Percentiles rank a stretch among this genome's conserved stretches.
Conservation (phyloP, 2,113 vertebrate species). For the Isurus oxyrinchus region DNA sequence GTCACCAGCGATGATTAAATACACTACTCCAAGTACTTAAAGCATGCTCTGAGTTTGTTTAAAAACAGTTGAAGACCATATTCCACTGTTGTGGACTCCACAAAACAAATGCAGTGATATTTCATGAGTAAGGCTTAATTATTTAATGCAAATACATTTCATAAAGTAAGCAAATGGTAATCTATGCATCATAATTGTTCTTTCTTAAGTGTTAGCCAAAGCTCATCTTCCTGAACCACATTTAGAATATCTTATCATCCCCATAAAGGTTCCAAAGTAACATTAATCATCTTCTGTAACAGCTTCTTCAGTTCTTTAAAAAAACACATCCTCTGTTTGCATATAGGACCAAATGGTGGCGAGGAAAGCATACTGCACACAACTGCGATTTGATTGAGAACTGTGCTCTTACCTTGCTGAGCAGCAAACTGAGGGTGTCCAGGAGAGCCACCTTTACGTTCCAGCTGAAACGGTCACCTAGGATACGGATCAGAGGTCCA, state of each 20-base stretch:
- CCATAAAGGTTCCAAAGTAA: not conserved
- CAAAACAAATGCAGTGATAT: not conserved
- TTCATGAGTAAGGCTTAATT: not conserved
- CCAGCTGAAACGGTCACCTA: conserved; percentile 91
- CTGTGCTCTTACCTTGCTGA: conserved; percentile 73
- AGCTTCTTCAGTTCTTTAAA: not conserved
- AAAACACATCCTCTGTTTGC: not conserved
- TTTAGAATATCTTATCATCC: not conserved
- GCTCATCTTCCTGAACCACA: not conserved
- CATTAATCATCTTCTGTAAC: not conserved
- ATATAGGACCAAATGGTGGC: not conserved
- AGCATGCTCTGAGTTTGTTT: not conserved
- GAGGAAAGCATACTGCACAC: not conserved
- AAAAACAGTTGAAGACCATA: not conserved
- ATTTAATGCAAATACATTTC: not conserved
- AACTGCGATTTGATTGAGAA: not conserved
- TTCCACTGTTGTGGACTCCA: not conserved
- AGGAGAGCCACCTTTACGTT: conserved; percentile 88
- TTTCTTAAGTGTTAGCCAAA: not conserved
- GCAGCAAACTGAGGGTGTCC: conserved; percentile 85
- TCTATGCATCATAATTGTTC: not conserved
- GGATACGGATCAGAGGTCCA: conserved; percentile 89
- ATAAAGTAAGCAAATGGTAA: not conserved
- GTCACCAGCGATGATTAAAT: not conserved
- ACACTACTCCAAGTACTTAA: not conserved